These are phyloP conservation scores for Coelinius sp. DNA, from an alignment of 2,888 invertebrate genomes.

Conservation along the genomic window DNA sequence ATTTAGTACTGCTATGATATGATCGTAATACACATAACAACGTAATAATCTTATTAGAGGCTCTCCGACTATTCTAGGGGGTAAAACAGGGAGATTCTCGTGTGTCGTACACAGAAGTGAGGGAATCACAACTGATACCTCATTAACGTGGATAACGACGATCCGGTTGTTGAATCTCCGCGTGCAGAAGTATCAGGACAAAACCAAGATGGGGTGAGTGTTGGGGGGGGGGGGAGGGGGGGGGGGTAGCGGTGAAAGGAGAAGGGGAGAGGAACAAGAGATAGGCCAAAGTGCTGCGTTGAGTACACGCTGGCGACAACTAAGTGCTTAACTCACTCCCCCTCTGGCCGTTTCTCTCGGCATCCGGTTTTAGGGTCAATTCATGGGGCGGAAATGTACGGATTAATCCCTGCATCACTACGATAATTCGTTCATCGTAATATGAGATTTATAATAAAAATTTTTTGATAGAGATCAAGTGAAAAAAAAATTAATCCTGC, in stretches of 20 bases:
- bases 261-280: neutral
- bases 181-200: slow-evolving; percentile 1
- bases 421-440: neutral
- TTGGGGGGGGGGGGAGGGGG: neutral
- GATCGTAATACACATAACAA: slow-evolving; percentile 23
- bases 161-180: slow-evolving; percentile 12
- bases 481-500: too few relatives aligned
- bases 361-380: slow-evolving; percentile 18
- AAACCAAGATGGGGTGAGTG: slow-evolving; percentile 15
- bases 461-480: neutral
- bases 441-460: neutral
- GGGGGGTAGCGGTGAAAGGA: neutral
- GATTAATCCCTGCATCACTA: neutral
- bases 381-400: slow-evolving; percentile 8
- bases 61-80: neutral
- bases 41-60: slow-evolving; percentile 30
- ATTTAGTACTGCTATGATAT: too few relatives aligned
- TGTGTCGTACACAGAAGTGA: slow-evolving; percentile 22
- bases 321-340: slow-evolving; percentile 8
- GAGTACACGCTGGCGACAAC: slow-evolving; percentile 18
- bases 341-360: slow-evolving; percentile 1
- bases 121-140: slow-evolving; percentile 34
- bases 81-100: slow-evolving; percentile 9
- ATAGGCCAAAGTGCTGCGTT: slow-evolving; percentile 3
- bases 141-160: slow-evolving; percentile 39